These are phyloP conservation scores for Heliconius melpomene DNA, from an alignment of 1,140 invertebrate genomes.

Conservation along the genomic window DNA sequence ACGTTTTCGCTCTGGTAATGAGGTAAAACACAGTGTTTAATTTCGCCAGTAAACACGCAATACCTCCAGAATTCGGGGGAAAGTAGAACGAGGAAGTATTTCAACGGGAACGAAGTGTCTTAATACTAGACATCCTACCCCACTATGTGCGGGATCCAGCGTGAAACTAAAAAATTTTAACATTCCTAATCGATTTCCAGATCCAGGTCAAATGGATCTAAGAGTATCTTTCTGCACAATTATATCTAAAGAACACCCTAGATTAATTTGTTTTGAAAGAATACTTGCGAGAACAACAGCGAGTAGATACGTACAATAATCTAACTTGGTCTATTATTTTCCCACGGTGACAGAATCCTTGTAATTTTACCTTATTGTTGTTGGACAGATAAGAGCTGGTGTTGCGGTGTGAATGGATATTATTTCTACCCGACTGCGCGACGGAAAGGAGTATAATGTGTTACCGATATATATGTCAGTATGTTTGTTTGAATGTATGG, in stretches of 20 bases:
- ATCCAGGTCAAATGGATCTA: background rate
- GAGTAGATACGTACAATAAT: background rate
- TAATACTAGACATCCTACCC: no score
- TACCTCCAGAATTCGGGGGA: no score
- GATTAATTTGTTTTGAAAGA: background rate
- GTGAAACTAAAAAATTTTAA: no score
- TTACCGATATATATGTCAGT: no score
- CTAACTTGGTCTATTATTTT: conserved; percentile 10
- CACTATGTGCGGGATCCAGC: no score
- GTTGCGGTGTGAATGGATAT: conserved; percentile 11
- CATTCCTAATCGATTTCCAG: background rate
- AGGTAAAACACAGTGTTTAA: no score
- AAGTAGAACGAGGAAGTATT: no score
- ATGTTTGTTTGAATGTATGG: no score
- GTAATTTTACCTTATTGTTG: conserved; percentile 10
- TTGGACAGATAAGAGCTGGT: conserved; percentile 1
- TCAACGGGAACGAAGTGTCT: no score
- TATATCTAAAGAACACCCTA: background rate
- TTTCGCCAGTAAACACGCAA: no score
- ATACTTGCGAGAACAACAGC: conserved; percentile 1
- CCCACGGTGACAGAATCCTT: conserved; percentile 13
- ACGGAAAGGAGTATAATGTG: background rate
- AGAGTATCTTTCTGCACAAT: background rate
- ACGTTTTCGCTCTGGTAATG: no score
- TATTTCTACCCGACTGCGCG: background rate